phyloP scores from a whole-genome alignment of 2,888 invertebrate genomes.

The Watsonalla binaria region DNA sequence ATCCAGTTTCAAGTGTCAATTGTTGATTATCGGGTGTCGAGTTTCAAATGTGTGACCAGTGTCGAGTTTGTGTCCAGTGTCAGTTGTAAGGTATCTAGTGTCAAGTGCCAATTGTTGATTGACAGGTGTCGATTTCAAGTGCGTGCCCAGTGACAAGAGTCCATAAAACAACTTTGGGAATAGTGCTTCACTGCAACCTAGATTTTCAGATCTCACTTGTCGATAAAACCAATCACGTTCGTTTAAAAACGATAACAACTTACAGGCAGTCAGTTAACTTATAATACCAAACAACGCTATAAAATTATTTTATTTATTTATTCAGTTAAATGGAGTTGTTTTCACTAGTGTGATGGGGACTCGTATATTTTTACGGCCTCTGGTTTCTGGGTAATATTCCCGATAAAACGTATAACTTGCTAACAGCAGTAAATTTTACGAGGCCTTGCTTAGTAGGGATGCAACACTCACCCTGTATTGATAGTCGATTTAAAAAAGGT shows the following conservation, averaged over 20 bases:
- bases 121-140: too few species aligned
- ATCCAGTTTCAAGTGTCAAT: too few species aligned
- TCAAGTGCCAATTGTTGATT: too few species aligned
- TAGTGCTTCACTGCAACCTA: too few species aligned
- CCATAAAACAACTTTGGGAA: too few species aligned
- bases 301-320: constrained; percentile 2
- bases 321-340: neutral
- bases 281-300: neutral
- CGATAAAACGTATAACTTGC: neutral
- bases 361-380: neutral
- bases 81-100: too few species aligned
- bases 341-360: neutral
- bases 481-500: neutral
- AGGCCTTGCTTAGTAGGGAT: neutral
- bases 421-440: constrained; percentile 3
- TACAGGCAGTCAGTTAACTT: neutral
- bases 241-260: neutral
- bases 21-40: too few species aligned
- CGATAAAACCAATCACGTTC: neutral
- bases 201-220: too few species aligned
- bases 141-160: too few species aligned
- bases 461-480: neutral
- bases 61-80: too few species aligned
- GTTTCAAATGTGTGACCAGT: too few species aligned
- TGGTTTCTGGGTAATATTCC: neutral